Conservation (phyloP, 1,140 invertebrate species). For the Tetramorium alpestre region DNA sequence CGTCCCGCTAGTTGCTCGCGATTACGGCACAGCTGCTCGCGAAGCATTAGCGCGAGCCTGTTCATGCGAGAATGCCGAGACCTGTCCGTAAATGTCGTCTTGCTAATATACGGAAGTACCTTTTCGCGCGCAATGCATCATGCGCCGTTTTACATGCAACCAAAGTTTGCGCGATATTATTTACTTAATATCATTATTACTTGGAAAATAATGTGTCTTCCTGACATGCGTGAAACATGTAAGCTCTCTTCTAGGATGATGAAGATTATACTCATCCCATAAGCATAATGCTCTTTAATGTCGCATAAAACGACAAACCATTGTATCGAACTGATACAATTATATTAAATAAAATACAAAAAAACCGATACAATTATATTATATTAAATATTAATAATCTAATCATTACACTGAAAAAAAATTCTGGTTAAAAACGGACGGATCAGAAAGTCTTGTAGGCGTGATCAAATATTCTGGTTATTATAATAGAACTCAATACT, state of each 20-base stretch:
- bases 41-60: neutral
- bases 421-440: too few species aligned
- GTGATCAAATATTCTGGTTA: too few species aligned
- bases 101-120: constrained; percentile 11
- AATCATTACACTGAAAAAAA: neutral
- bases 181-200: neutral
- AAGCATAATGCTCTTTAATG: neutral
- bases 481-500: too few species aligned
- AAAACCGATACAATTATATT: too few species aligned
- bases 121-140: neutral
- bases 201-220: neutral
- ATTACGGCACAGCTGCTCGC: constrained; percentile 26
- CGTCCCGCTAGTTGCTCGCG: neutral
- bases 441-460: too few species aligned
- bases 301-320: neutral
- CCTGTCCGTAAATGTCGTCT: neutral
- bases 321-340: neutral
- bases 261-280: neutral
- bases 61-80: neutral
- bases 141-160: neutral
- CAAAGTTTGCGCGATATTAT: constrained; percentile 4
- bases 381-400: neutral
- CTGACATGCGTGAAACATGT: neutral
- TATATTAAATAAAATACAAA: too few species aligned
- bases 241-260: neutral